Conservation (phyloP, 2,113 vertebrate species). For the Salvelinus namaycush region DNA sequence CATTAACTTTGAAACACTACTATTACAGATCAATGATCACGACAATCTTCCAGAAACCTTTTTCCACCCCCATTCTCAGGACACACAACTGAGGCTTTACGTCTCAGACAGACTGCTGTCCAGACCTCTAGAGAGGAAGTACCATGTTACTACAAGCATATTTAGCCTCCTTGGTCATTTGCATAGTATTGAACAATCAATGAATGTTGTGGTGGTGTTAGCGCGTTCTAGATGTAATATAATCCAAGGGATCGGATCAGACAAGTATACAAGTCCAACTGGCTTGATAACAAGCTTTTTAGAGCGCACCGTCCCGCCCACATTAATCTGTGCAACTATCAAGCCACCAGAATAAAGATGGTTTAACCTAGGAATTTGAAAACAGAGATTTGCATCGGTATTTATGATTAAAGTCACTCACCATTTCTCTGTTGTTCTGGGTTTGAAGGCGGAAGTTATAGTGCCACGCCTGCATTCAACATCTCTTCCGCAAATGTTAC, state of each 20-base stretch:
- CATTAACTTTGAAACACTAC: no score
- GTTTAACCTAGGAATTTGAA: not conserved
- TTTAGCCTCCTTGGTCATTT: not conserved
- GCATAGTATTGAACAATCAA: not conserved
- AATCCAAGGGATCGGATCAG: not conserved
- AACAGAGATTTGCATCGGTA: not conserved
- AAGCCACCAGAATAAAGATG: not conserved
- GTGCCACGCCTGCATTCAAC: slow-evolving; percentile 70
- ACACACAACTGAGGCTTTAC: no score
- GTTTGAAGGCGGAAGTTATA: slow-evolving; percentile 74
- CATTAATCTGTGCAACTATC: not conserved
- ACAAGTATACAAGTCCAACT: not conserved
- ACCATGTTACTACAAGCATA: not conserved
- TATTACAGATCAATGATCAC: no score
- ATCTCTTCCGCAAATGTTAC: no score
- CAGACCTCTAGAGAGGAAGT: no score
- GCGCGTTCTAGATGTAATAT: not conserved
- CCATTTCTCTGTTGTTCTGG: slow-evolving; percentile 68
- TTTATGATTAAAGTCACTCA: slow-evolving; percentile 48
- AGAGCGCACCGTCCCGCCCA: not conserved
- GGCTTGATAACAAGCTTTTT: not conserved
- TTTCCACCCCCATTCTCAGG: no score
- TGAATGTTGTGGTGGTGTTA: no score
- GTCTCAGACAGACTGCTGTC: no score
- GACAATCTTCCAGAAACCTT: no score